A percentile compares a stretch with the other conserved stretches of the same genome.
phyloP scores from a whole-genome alignment of 2,888 invertebrate species.

The Dione juno region DNA sequence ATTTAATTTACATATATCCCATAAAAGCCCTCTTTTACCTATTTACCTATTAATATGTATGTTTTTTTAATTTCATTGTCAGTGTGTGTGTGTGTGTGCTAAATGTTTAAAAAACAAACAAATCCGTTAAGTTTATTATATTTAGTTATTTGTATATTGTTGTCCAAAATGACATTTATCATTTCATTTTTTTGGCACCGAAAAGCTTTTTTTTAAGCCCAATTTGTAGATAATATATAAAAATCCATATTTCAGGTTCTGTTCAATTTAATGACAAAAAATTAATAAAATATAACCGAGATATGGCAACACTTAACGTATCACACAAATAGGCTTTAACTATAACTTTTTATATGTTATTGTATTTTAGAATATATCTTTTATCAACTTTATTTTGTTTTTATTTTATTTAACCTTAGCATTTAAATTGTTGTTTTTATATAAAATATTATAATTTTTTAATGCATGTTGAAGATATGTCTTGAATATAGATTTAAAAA shows the following conservation, averaged over 20 bases:
- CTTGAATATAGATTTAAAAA: no score
- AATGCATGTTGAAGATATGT: no score
- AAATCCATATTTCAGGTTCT: conserved; percentile 57
- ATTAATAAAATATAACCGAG: conserved; percentile 44
- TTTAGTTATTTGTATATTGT: conserved; percentile 2
- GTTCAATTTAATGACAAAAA: conserved; percentile 57
- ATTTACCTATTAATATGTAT: neutral
- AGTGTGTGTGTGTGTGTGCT: neutral
- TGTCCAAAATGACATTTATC: neutral
- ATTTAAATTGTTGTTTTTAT: neutral
- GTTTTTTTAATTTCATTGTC: neutral
- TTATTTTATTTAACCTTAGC: conserved; percentile 29
- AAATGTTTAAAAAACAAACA: conserved; percentile 1
- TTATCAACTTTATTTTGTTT: conserved; percentile 28
- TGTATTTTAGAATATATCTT: conserved; percentile 38
- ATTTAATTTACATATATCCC: neutral
- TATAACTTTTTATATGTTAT: conserved; percentile 41
- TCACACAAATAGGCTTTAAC: conserved; percentile 20
- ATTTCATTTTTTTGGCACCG: neutral
- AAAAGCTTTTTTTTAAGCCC: neutral
- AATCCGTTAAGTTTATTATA: neutral
- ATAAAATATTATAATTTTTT: neutral
- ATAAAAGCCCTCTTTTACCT: conserved; percentile 9
- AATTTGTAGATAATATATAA: conserved; percentile 33
- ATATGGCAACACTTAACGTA: conserved; percentile 40